Evolutionary conservation across 2,888 invertebrate species (phyloP), one percentile per base, ranked within the genome.

Genomic region (Limnephilus lunatus): DNA sequence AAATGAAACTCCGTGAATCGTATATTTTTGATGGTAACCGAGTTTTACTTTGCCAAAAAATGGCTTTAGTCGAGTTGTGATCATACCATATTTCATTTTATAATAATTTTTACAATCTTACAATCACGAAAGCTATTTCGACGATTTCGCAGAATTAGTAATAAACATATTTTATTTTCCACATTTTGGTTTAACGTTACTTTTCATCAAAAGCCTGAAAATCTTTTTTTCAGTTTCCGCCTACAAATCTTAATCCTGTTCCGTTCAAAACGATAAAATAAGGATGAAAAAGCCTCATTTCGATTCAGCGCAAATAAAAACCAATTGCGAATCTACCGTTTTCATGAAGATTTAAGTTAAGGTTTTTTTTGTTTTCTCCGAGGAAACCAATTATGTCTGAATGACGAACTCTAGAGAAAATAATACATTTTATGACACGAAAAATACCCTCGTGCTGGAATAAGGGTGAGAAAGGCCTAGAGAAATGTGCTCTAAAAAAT

Each of bases 231-330:
- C 35, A 83, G 83, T 83, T 83, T n/a, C 80, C 68, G 81, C 39
- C 53, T 53, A 91, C 80, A 82, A 81, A 91, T 44, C 44, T 91
- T 81, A 91, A 81, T 39, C 81, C 39, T 68, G 31, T 86, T 32
- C 83, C 35, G 9, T 32, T 48, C 19, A 85, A 89, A 83, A 80
- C n/a, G 14, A 30, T n/a, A 80, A 80, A n/a, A 91, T 32, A 9
- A 68, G n/a, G 25, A n/a, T n/a, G 5, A 91, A 53, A 86, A 88
- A 48, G 87, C 25, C 85, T 85, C 85, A 80, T 89, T 91, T 89
- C 31, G 30, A 83, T 89, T 32, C 68, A 31, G 31, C 14, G 91
- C 44, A 91, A 91, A 91, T 89, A 89, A 91, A 91, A 83, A 32
- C 53, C 53, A 48, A n/a, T 86, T 86, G 32, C 44, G 15, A 89